phyloP scores from a whole-genome alignment of 2,797 vertebrate species.

The Anas bernieri region DNA sequence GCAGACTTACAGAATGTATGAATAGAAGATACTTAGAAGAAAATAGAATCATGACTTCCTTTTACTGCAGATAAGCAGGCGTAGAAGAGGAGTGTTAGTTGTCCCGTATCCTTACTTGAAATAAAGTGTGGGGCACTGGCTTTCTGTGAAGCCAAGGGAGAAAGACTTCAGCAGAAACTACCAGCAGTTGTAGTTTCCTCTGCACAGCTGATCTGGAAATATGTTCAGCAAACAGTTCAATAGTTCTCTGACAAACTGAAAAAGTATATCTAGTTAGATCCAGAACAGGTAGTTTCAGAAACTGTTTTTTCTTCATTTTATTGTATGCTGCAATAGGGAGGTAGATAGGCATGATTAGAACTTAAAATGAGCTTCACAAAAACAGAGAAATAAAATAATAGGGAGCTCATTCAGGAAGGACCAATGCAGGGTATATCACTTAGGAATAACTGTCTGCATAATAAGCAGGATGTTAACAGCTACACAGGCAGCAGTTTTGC shows the following conservation, averaged over 20 bases:
- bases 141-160: not conserved
- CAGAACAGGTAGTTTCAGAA: no score
- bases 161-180: not conserved
- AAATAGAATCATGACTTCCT: not conserved
- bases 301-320: not conserved
- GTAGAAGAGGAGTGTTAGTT: not conserved
- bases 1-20: not conserved
- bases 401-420: not conserved
- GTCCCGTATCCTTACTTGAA: not conserved
- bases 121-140: not conserved
- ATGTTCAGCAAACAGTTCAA: not conserved
- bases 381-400: not conserved
- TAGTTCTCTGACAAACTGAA: not conserved
- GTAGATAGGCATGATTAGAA: not conserved
- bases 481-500: not conserved
- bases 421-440: not conserved
- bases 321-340: not conserved
- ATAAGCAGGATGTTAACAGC: not conserved
- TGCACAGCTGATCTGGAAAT: not conserved
- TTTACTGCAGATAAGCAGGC: not conserved
- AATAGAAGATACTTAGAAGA: not conserved
- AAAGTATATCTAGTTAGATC: not conserved
- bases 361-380: not conserved
- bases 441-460: not conserved
- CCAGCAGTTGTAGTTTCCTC: not conserved